phyloP scores from a whole-genome alignment of 2,113 vertebrate species.

The Erinaceus europaeus region DNA sequence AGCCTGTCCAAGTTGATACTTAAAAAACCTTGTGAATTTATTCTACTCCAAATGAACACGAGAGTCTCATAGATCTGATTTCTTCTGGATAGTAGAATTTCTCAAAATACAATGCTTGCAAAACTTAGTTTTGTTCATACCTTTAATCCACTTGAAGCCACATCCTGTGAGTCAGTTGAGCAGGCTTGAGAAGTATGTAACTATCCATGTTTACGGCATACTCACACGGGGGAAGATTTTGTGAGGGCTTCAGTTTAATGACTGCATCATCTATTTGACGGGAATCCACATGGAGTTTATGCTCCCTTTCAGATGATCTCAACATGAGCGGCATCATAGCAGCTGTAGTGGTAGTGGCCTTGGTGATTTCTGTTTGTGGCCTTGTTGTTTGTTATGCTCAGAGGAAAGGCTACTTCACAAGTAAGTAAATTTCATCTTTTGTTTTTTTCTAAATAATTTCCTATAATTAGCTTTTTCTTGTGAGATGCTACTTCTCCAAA shows the following conservation, averaged over 20 bases:
- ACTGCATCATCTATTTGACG: background rate
- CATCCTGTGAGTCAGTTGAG: background rate
- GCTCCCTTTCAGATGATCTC: slow-evolving; percentile 87
- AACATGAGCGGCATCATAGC: slow-evolving; percentile 86
- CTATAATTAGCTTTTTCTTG: background rate
- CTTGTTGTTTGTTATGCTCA: slow-evolving; percentile 90
- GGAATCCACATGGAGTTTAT: background rate
- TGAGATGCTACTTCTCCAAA: background rate
- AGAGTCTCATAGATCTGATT: too few relatives aligned
- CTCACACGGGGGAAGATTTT: background rate
- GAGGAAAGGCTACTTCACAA: slow-evolving; percentile 87
- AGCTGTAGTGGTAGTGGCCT: slow-evolving; percentile 82
- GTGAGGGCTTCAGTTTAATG: background rate
- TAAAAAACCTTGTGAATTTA: too few relatives aligned
- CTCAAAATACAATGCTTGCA: background rate
- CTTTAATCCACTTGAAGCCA: background rate
- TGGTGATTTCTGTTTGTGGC: slow-evolving; percentile 87
- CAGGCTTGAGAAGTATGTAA: background rate
- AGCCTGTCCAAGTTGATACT: background rate
- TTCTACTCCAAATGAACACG: too few relatives aligned
- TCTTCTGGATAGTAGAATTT: too few relatives aligned
- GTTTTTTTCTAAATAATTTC: background rate
- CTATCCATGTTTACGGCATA: background rate
- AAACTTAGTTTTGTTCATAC: slow-evolving; percentile 21
- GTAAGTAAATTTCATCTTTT: slow-evolving; percentile 59